These are phyloP conservation scores for Hiodon tergisus DNA, from an alignment of 2,113 vertebrate species.

Conservation along the genomic window DNA sequence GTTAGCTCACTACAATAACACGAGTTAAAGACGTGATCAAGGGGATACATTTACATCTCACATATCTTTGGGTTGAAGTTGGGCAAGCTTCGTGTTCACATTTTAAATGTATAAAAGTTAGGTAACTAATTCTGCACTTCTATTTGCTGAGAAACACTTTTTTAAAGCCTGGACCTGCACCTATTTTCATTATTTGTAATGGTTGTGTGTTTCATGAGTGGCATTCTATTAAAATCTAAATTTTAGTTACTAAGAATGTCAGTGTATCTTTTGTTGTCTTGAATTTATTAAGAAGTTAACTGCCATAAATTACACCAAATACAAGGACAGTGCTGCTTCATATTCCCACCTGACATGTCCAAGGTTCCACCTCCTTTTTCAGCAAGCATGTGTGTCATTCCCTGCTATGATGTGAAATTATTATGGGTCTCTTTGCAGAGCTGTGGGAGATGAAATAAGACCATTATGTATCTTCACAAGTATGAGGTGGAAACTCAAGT, in stretches of 20 bases:
- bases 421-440: not conserved
- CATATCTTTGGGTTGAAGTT: too few species aligned
- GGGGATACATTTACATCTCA: too few species aligned
- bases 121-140: too few species aligned
- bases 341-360: not conserved
- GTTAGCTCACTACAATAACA: too few species aligned
- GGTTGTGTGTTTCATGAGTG: too few species aligned
- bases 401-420: not conserved
- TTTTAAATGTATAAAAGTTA: too few species aligned
- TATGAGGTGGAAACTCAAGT: constrained; percentile 12
- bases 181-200: not conserved
- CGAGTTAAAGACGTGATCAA: too few species aligned
- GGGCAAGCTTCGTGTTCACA: too few species aligned
- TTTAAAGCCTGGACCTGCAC: not conserved
- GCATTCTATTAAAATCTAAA: too few species aligned
- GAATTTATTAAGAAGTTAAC: not conserved
- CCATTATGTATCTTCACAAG: constrained; percentile 21
- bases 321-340: not conserved
- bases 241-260: not conserved
- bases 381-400: constrained; percentile 17
- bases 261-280: not conserved
- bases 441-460: not conserved
- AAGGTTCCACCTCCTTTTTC: not conserved
- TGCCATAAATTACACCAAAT: not conserved
- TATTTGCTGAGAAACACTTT: too few species aligned